Evolutionary conservation across 2,113 vertebrate species (phyloP).

Genomic region (Heloderma charlesbogerti): DNA sequence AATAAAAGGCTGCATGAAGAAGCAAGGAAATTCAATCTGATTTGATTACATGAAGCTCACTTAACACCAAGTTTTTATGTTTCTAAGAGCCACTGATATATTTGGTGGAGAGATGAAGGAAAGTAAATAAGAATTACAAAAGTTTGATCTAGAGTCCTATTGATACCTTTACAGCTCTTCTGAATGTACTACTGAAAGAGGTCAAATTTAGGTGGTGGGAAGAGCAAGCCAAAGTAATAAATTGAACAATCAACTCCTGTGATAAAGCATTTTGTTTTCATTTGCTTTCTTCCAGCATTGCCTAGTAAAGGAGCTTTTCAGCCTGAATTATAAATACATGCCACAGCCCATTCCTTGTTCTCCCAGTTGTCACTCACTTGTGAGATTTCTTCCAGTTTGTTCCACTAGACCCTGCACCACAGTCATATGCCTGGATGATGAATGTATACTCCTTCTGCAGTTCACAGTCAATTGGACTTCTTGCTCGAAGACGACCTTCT

Average conservation of each 20-base stretch:
- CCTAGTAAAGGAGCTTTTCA: not conserved
- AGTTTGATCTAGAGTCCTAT: not conserved
- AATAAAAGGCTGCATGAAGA: not conserved
- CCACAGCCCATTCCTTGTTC: not conserved
- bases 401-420: slow-evolving; percentile 87
- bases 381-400: slow-evolving; percentile 95
- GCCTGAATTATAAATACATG: not conserved
- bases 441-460: slow-evolving; percentile 97
- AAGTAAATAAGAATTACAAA: not conserved
- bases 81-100: not conserved
- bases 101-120: not conserved
- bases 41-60: not conserved
- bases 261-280: slow-evolving; percentile 24
- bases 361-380: slow-evolving; percentile 85
- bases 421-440: slow-evolving; percentile 97
- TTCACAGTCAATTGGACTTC: slow-evolving; percentile 92
- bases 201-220: not conserved
- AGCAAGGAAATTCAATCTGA: slow-evolving; percentile 23
- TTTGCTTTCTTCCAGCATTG: slow-evolving; percentile 4
- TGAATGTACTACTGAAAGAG: not conserved
- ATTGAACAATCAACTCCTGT: not conserved
- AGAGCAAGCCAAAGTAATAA: slow-evolving; percentile 7
- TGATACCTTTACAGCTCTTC: slow-evolving; percentile 15
- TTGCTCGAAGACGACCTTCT: slow-evolving; percentile 90
- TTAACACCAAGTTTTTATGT: slow-evolving; percentile 12